A percentile compares a stretch with the other conserved stretches of the same genome.
Evolutionary conservation across 2,888 invertebrate genomes (phyloP).

Genomic region (Salticus scenicus): DNA sequence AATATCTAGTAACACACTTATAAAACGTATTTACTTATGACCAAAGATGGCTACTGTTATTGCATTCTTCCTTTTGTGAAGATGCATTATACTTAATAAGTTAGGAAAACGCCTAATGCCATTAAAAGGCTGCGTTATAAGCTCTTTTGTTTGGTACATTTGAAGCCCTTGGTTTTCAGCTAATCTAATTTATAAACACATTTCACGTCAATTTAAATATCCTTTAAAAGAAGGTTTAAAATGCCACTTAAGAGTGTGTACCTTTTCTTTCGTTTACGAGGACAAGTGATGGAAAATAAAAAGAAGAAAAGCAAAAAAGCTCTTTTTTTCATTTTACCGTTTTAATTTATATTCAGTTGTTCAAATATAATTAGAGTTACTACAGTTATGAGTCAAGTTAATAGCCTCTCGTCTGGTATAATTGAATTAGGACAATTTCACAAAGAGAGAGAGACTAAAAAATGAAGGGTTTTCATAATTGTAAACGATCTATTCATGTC

Average conservation of each 20-base stretch:
- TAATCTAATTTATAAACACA: slow-evolving; percentile 15
- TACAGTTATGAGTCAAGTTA: neutral
- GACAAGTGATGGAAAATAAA: neutral
- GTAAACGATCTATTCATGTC: neutral
- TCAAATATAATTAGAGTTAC: neutral
- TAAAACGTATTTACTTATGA: too few species aligned
- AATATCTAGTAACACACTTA: too few species aligned
- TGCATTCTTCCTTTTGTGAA: neutral
- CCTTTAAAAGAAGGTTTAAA: slow-evolving; percentile 2
- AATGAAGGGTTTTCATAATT: slow-evolving; percentile 2
- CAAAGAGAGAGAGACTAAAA: neutral
- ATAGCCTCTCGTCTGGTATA: neutral
- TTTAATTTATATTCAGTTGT: neutral
- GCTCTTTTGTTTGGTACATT: slow-evolving; percentile 3
- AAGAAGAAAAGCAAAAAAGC: neutral
- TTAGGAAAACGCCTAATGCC: neutral
- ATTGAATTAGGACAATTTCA: neutral
- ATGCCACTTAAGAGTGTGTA: slow-evolving; percentile 5
- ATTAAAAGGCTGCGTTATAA: slow-evolving; percentile 3
- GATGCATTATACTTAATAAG: neutral
- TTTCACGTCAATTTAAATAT: neutral
- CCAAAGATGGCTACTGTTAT: neutral
- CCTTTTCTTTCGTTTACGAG: neutral
- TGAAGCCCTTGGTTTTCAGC: neutral
- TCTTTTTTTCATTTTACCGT: neutral